These are phyloP conservation scores for Drosophila nikananu DNA, from an alignment of 1,140 invertebrate genomes.

Conservation along the genomic window DNA sequence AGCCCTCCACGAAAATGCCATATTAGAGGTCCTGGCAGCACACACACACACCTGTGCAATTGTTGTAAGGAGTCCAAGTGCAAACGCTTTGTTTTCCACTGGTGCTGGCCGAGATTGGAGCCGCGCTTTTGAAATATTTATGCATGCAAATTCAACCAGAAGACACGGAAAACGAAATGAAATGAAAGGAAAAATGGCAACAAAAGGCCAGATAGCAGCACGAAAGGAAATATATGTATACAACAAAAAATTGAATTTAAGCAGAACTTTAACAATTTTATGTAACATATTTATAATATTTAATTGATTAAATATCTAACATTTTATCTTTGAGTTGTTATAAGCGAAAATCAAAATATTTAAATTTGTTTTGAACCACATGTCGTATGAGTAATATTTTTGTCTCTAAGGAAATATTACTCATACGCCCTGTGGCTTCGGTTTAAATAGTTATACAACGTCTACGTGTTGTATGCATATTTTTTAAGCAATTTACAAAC, in stretches of 20 bases:
- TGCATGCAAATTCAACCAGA: constrained; percentile 68
- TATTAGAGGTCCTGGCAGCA: constrained; percentile 25
- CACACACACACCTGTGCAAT: constrained; percentile 28
- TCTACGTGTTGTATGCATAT: not conserved
- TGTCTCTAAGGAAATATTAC: not conserved
- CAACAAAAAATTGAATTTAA: not conserved
- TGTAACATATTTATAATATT: not conserved
- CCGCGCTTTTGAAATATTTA: constrained; percentile 69
- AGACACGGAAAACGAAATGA: constrained; percentile 32
- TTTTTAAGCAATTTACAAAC: not conserved
- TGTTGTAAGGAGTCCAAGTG: constrained; percentile 52
- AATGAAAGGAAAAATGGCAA: constrained; percentile 31
- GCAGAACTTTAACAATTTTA: not conserved
- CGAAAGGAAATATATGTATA: not conserved
- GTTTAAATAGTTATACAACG: not conserved
- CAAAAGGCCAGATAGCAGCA: constrained; percentile 25
- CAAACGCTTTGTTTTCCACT: constrained; percentile 37
- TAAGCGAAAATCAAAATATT: not conserved
- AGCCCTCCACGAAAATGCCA: constrained; percentile 17
- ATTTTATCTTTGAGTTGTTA: not conserved
- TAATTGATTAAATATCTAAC: not conserved
- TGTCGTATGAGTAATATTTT: not conserved
- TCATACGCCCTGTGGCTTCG: constrained; percentile 1
- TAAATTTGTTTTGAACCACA: not conserved
- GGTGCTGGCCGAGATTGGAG: constrained; percentile 43